Conservation (phyloP, 1,140 invertebrate genomes). For the Dendrolimus kikuchii region DNA sequence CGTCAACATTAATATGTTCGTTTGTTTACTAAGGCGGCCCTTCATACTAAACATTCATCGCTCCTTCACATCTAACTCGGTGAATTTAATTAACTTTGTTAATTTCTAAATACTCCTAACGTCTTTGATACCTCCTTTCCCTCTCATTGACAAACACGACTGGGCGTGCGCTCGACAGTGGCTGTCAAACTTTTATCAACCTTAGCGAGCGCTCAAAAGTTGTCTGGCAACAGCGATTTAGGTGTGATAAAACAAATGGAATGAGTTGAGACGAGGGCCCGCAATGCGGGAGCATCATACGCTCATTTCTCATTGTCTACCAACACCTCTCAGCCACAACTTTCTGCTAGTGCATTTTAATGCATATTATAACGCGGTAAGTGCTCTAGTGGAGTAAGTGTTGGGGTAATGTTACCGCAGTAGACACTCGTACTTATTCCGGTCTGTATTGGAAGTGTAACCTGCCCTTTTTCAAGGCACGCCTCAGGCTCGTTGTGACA, state of each 20-base stretch:
- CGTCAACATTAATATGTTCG: conserved; percentile 63
- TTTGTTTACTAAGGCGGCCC: conserved; percentile 58
- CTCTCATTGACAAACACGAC: conserved; percentile 57
- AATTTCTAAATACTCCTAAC: conserved; percentile 71
- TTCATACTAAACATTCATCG: conserved; percentile 56
- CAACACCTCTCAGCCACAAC: conserved; percentile 48
- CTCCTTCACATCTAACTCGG: conserved; percentile 55
- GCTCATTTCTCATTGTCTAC: conserved; percentile 65
- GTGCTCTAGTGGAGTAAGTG: conserved; percentile 53
- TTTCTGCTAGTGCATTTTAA: conserved; percentile 59
- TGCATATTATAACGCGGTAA: conserved; percentile 66
- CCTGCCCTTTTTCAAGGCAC: conserved; percentile 63
- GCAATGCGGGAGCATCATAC: conserved; percentile 62
- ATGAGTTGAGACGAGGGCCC: conserved; percentile 40
- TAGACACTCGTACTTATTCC: conserved; percentile 33
- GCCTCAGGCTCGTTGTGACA: conserved; percentile 53
- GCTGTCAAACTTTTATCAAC: conserved; percentile 64
- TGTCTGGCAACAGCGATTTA: conserved; percentile 63
- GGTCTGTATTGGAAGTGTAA: conserved; percentile 68
- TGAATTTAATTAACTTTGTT: conserved; percentile 71
- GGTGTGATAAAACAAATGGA: conserved; percentile 63
- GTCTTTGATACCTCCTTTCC: conserved; percentile 64
- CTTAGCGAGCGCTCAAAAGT: conserved; percentile 34
- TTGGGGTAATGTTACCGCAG: conserved; percentile 46
- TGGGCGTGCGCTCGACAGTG: conserved; percentile 52